Base-by-base conservation (phyloP, 92 coral and sea anemone species). In the Zoanthus gigantus region DNA sequence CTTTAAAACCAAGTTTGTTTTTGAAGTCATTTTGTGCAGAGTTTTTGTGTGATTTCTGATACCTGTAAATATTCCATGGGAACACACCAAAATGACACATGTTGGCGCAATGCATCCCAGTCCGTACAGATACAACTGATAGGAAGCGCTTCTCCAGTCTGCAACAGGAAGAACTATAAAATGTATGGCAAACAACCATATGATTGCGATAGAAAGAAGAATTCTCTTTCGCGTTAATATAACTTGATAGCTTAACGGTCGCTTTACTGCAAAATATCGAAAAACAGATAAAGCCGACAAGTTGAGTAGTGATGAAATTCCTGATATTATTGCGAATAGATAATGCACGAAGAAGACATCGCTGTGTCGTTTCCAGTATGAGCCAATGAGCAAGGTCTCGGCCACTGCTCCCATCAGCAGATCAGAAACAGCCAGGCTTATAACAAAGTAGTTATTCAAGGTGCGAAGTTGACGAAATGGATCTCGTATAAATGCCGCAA, bases 21-120 rank as follows among this genome's bases (percentile, higher is more conserved):
- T 74, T 6, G 54, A 69, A 15, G 76, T 79, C n/a, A 90, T 93
- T 54, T 88, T 91, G 66, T 67, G 77, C 5, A 95, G 80, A 16
- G 92, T 78, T 34, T 87, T 87, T 37, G 98, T 93, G 85, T 95
- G 95, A 6, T 73, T 86, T 42, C 92, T 88, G 7, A 95, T 95
- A 18, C 89, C 78, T 56, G 68, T 88, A 79, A 63, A 93, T 14
- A 89, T 92, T 7, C 98, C 96, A 11, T 88, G 90, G 45, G 93
- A 95, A 3, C 96, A 91, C 44, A 91, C 16, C 15, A 91, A 52
- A 7, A 95, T 91, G 16, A 93, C 89, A 5, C 58, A 15, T 30
- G 94, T 89, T 4, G 98, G 98, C 46, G 90, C 28, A 9, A 92
- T 84, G 57, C 98, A 95, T 0, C 98, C 98, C 52, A 93, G 65